phyloP scores from a whole-genome alignment of 1,140 invertebrate species.

The Drosophila paulistorum region DNA sequence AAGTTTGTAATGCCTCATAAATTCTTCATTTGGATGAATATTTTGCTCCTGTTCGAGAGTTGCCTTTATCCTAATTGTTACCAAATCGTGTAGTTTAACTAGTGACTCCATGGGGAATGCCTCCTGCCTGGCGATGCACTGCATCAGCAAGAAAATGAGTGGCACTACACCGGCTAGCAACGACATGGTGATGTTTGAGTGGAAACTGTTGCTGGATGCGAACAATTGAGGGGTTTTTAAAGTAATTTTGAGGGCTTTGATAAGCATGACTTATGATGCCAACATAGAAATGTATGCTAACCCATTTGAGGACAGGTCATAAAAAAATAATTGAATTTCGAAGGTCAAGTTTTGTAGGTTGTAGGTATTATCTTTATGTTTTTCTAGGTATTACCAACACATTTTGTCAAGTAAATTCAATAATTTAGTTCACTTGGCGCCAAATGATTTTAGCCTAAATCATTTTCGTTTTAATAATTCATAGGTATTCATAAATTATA shows the following conservation, averaged over 20 bases:
- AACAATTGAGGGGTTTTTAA: background rate
- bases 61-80: slow-evolving; percentile 40
- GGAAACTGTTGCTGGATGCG: background rate
- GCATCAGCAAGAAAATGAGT: slow-evolving; percentile 24
- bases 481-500: too few species aligned
- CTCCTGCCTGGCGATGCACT: background rate
- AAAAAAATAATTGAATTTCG: background rate
- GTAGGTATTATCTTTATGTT: background rate
- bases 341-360: background rate
- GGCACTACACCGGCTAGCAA: background rate
- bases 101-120: background rate
- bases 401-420: too few species aligned
- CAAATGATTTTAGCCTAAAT: too few species aligned
- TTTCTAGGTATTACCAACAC: background rate
- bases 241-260: background rate
- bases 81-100: slow-evolving; percentile 22
- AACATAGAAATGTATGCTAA: background rate
- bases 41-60: slow-evolving; percentile 14
- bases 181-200: slow-evolving; percentile 17
- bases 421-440: too few species aligned
- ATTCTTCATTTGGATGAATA: background rate
- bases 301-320: background rate
- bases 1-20: slow-evolving; percentile 2
- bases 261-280: slow-evolving; percentile 2
- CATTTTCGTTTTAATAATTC: too few species aligned